Percentiles rank a stretch among this genome's conserved stretches.
Evolutionary conservation across 2,888 invertebrate species (phyloP).

Genomic region (Platycnemis pennipes): DNA sequence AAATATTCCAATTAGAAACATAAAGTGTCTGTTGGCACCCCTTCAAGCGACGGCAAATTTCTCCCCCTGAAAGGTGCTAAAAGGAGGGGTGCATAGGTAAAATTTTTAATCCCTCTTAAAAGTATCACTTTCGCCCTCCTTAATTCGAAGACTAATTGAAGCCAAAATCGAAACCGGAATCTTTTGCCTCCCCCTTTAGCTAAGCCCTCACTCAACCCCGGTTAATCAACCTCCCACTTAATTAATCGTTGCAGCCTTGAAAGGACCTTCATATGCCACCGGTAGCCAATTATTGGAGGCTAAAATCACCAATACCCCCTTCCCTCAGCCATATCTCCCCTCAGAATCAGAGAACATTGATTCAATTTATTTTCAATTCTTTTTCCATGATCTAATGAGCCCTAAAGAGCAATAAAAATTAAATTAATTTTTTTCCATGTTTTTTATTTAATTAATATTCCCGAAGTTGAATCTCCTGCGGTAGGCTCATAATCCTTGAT

Average conservation of each 20-base stretch:
- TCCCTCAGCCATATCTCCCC: too few relatives aligned
- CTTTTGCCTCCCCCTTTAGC: neutral
- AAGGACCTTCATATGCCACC: neutral
- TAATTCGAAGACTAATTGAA: neutral
- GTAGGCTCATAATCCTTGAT: too few relatives aligned
- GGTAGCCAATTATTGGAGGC: neutral
- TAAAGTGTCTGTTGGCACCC: neutral
- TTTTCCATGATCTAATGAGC: neutral
- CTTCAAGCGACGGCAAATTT: neutral
- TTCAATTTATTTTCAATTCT: too few relatives aligned
- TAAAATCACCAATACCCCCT: too few relatives aligned
- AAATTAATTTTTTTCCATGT: neutral
- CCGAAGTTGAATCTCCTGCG: too few relatives aligned
- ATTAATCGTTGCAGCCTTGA: neutral
- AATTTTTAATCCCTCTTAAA: neutral
- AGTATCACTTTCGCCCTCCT: slow-evolving; percentile 1
- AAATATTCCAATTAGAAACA: too few relatives aligned
- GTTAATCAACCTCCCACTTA: neutral
- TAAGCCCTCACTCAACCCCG: neutral
- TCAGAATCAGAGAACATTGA: too few relatives aligned
- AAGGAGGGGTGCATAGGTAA: neutral
- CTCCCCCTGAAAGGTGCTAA: neutral
- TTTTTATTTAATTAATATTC: too few relatives aligned
- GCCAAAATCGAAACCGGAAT: neutral
- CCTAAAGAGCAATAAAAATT: neutral